A percentile compares a stretch with the other conserved stretches of the same genome.
These are phyloP conservation scores for Mactra quadrangularis DNA, from an alignment of 1,140 invertebrate genomes.

Conservation along the genomic window DNA sequence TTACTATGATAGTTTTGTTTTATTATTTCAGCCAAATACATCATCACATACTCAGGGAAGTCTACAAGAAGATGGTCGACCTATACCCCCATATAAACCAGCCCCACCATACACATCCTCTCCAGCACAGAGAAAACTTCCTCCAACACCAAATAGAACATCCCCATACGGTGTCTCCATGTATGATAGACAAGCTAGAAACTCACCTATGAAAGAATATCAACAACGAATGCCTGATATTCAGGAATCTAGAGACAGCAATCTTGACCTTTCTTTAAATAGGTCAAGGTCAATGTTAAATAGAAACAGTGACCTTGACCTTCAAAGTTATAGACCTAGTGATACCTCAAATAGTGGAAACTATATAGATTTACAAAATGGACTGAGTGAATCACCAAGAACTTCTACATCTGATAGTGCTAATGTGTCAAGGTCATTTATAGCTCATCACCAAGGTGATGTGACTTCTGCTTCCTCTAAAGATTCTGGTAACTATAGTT, in stretches of 20 bases:
- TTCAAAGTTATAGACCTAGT: slow-evolving; percentile 33
- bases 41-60: slow-evolving; percentile 3
- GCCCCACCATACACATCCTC: slow-evolving; percentile 53
- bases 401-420: slow-evolving; percentile 44
- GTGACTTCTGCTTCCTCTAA: slow-evolving; percentile 54
- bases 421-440: slow-evolving; percentile 55
- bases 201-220: slow-evolving; percentile 62
- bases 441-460: slow-evolving; percentile 48
- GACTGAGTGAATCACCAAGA: slow-evolving; percentile 43
- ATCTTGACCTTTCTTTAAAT: slow-evolving; percentile 16
- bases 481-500: slow-evolving; percentile 63
- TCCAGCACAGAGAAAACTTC: slow-evolving; percentile 63
- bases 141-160: slow-evolving; percentile 64
- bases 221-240: slow-evolving; percentile 59
- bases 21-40: slow-evolving; percentile 61
- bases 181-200: slow-evolving; percentile 61
- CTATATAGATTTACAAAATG: slow-evolving; percentile 43
- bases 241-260: slow-evolving; percentile 56
- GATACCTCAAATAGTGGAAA: slow-evolving; percentile 18
- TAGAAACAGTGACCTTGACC: slow-evolving; percentile 41
- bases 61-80: slow-evolving; percentile 24
- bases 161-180: slow-evolving; percentile 67
- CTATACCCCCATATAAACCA: slow-evolving; percentile 74
- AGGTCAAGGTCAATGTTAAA: slow-evolving; percentile 54
- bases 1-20: no score